Percentiles rank a stretch among this genome's conserved stretches.
Conservation (phyloP, 2,888 invertebrate genomes). For the Caenorhabditis doughertyi region DNA sequence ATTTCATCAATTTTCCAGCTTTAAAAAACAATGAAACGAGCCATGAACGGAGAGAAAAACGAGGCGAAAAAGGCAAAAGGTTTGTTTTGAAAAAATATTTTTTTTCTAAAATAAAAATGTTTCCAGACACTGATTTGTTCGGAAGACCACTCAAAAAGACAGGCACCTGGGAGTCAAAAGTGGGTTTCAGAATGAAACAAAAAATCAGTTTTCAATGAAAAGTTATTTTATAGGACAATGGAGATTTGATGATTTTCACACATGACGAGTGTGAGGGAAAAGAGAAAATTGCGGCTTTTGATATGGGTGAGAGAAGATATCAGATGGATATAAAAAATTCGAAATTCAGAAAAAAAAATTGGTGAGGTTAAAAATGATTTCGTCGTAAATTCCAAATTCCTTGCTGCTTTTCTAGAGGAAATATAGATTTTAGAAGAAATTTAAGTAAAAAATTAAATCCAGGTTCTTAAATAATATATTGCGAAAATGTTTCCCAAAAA, state of each 20-base stretch:
- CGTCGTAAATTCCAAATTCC: too few relatives aligned
- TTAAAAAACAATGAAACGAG: conserved; percentile 42
- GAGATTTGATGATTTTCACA: conserved; percentile 75
- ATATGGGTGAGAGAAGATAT: conserved; percentile 79
- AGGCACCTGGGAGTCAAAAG: conserved; percentile 52
- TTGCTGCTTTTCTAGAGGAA: too few relatives aligned
- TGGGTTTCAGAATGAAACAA: conserved; percentile 12
- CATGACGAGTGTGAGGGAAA: conserved; percentile 66
- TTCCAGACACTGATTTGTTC: conserved; percentile 56
- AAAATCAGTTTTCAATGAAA: neutral
- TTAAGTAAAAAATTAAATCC: too few relatives aligned
- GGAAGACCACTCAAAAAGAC: conserved; percentile 55
- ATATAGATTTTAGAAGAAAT: too few relatives aligned
- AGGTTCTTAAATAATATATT: too few relatives aligned
- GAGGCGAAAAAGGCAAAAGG: conserved; percentile 48
- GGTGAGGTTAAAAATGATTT: too few relatives aligned
- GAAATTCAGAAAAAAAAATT: too few relatives aligned
- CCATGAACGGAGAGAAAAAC: conserved; percentile 21
- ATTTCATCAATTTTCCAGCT: neutral
- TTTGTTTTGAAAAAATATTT: conserved; percentile 7
- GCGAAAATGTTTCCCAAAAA: too few relatives aligned
- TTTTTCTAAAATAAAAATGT: neutral
- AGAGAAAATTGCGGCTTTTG: conserved; percentile 78
- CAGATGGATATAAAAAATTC: too few relatives aligned
- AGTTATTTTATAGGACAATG: conserved; percentile 25